Base-by-base conservation (phyloP, 2,113 vertebrate species). In the Chitala chitala region DNA sequence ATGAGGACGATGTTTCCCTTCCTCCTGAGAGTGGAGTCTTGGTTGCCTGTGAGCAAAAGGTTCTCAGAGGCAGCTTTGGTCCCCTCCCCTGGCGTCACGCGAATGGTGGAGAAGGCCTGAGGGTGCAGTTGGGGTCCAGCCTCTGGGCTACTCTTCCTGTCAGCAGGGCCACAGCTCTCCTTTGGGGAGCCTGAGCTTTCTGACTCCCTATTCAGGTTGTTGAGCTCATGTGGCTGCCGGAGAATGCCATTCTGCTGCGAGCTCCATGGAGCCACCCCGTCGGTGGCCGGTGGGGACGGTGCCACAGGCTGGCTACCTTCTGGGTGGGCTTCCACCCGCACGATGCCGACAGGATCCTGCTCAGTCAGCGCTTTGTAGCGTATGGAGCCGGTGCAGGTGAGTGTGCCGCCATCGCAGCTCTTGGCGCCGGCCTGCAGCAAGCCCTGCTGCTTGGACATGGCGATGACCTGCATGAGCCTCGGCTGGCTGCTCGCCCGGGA, bases 371-470 rank as follows among this genome's bases (percentile, higher is more conserved):
- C 86, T 83, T 94, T 94, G 75, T 94, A 96, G 59, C 92, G 92
- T 79, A 90, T 88, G 20, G 93, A 87, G 80, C 92, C 93, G 0
- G 92, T 92, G 78, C 93, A 95, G 79, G 92, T 91, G 64, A 93
- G 91, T 0, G 90, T 89, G 78, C 91, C 93, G 66, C 91, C 91
- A 0, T 92, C 91, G 0, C 89, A 88, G 80, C 92, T 90, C 79
- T 94, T 96, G 22, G 96, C 94, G 61, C 96, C 95, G 72, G 93
- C 88, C 77, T 96, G 95, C 12, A 98, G 91, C 7, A 98, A 91
- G 1, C 95, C 94, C 84, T 99, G 96, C 80, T 99, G 97, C 87
- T 98, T 99, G 78, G 95, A 97, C 94, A 98, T 94, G 42, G 95
- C 94, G 46, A 98, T 98, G 13, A 98, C 95, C 78, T 98, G 97